A percentile compares a stretch with the other conserved stretches of the same genome.
Conservation (phyloP, 2,888 invertebrate species). For the Drosophila neotestacea region DNA sequence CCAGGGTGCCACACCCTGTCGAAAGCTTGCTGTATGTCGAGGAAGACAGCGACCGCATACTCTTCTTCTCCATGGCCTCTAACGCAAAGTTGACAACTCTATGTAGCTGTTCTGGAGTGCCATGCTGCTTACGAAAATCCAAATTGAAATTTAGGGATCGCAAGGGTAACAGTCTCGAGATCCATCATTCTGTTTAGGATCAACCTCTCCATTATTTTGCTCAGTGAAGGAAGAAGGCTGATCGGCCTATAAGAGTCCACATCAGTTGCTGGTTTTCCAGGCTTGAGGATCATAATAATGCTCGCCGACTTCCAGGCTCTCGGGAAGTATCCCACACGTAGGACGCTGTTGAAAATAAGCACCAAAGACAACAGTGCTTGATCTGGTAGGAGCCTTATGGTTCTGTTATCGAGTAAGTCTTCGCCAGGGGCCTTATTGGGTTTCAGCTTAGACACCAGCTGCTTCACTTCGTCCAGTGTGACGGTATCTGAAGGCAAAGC, state of each 20-base stretch:
- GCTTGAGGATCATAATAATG: no score
- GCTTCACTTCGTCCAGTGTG: not conserved
- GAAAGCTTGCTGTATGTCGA: slow-evolving; percentile 1
- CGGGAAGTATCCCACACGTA: not conserved
- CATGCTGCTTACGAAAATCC: not conserved
- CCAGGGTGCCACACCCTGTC: not conserved
- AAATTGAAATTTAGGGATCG: slow-evolving; percentile 5
- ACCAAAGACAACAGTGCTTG: not conserved
- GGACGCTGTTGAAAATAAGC: not conserved
- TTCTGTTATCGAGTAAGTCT: not conserved
- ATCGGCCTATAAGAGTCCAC: no score
- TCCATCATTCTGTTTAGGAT: slow-evolving; percentile 1
- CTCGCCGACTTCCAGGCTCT: no score
- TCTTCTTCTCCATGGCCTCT: slow-evolving; percentile 1
- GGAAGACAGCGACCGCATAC: not conserved
- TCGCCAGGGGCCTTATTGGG: not conserved
- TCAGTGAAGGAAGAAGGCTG: not conserved
- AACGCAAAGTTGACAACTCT: not conserved
- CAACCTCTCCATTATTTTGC: not conserved
- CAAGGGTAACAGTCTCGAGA: not conserved
- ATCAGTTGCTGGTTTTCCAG: no score
- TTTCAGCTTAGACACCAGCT: not conserved
- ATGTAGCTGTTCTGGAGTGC: not conserved
- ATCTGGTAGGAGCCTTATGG: not conserved
- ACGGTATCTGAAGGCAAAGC: not conserved